Base-by-base conservation (phyloP, 2,797 vertebrate genomes). In the Garrulus glandarius region DNA sequence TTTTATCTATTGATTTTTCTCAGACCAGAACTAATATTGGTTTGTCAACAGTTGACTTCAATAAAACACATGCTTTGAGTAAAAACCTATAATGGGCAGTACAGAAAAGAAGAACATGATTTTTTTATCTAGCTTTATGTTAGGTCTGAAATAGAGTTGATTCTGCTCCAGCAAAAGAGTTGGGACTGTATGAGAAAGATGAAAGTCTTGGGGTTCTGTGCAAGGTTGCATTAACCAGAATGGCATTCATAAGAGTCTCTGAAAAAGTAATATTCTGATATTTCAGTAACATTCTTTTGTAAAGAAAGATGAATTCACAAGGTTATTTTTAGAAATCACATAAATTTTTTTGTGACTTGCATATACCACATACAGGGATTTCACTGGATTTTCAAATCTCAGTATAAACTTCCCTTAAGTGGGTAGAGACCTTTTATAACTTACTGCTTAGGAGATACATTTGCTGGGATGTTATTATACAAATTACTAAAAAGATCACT, bases 361-460 rank as follows among this genome's bases (percentile, higher is more conserved):
- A 88, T 96, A 97, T 67, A 87, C 94, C 77, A 97, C 98, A 74
- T 98, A 98, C 4, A 98, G 98, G 94, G 98, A 98, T 96, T 95
- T 98, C 87, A 96, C 93, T 92, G 98, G 98, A 97, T 98, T 98
- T 97, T 98, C 98, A 56, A 96, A 98, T 90, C 92, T 98, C 94
- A 97, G 89, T 98, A 97, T 98, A 98, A 97, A 92, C 10, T 19
- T 89, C 52, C 82, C 49, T 21, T 72, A 53, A 57, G 11, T 67
- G 21, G 20, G 39, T 50, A 30, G 97, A 98, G 95, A 92, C 19
- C 8, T 67, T 72, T 92, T 55, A 14, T 72, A 47, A 61, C 13
- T 53, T 49, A 57, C 10, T 92, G 49, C 61, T 91, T 69, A 34
- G 39, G 32, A 70, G 47, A 67, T 57, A 3, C 11, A 27, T 9